Percentiles rank a stretch among this genome's conserved stretches.
Evolutionary conservation across 2,797 vertebrate genomes (phyloP).

Genomic region (Tinamus major): DNA sequence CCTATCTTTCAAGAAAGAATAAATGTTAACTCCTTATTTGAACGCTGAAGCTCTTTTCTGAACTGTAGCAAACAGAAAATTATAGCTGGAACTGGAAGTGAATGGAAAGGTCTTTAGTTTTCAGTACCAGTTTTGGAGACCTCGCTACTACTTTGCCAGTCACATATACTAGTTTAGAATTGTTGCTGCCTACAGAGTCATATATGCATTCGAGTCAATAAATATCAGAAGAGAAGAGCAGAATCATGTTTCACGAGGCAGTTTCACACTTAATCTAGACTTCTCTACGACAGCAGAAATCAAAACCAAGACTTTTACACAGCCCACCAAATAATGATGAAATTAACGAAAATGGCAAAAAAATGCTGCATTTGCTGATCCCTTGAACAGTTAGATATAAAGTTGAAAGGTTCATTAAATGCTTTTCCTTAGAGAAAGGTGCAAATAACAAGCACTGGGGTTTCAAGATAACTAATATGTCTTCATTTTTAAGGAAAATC

Average conservation of each 20-base stretch:
- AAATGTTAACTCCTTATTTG: constrained; percentile 11
- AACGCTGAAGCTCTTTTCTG: background rate
- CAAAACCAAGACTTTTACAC: background rate
- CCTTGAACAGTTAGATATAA: background rate
- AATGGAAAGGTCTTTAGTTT: background rate
- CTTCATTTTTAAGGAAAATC: background rate
- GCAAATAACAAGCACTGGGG: background rate
- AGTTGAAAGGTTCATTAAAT: constrained; percentile 7
- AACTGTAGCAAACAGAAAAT: background rate
- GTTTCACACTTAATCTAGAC: background rate
- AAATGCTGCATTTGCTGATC: background rate
- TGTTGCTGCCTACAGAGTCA: background rate
- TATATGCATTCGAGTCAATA: background rate
- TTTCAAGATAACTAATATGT: background rate
- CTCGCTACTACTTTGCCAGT: background rate
- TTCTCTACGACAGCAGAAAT: constrained; percentile 24
- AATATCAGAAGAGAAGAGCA: background rate
- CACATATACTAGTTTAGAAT: background rate
- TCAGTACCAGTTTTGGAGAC: background rate
- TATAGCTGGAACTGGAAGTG: background rate
- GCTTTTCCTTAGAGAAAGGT: constrained; percentile 26
- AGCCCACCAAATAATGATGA: background rate
- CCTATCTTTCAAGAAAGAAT: background rate
- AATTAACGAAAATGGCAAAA: background rate
- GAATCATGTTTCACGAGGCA: background rate